Evolutionary conservation across 2,888 invertebrate species (phyloP), one percentile per base, ranked within the genome.

Genomic region (Scaptodrosophila latifasciaeformis): DNA sequence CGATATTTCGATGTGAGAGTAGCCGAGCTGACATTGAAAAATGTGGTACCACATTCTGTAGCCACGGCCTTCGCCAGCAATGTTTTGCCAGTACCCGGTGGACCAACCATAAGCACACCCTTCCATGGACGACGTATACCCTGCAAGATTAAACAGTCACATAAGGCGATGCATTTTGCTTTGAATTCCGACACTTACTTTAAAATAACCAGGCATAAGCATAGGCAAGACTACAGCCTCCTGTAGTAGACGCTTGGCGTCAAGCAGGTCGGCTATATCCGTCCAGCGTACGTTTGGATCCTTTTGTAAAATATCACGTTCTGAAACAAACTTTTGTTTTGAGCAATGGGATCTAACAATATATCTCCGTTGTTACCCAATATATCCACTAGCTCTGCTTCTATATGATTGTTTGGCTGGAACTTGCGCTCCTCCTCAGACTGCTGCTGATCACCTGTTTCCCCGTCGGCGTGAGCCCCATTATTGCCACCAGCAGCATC

Each of bases 151-250:
- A 37, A 18, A 47, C 3, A 46, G 19, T 31, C 30, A 27, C 9
- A 19, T 24, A n/a, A 35, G 2, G 12, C 27, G n/a, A n/a, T n/a
- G 3, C 15, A 34, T 34, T 34, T 34, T n/a, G 18, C n/a, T n/a
- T 17, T 42, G n/a, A 19, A 9, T n/a, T 15, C 13, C 10, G 10
- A 35, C 10, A 71, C 77, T 78, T 87, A 94, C 97, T 88, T 94
- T 97, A 87, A 99, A 99, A 88, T 96, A 99, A 82, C 98, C 96
- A 1, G 99, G 99, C 93, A 99, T 97, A 90, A 96, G 92, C 91
- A 98, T 93, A 2, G 99, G 99, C 81, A 99, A 88, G 31, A 99
- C 97, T 6, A 99, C 97, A 21, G 99, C 98, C 87, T 99, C 99
- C 85, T 99, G 96, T 4, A 99, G 87, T 51, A 99, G 86, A 61